phyloP scores from a whole-genome alignment of 2,888 invertebrate genomes.

The Spisula subtruncata region DNA sequence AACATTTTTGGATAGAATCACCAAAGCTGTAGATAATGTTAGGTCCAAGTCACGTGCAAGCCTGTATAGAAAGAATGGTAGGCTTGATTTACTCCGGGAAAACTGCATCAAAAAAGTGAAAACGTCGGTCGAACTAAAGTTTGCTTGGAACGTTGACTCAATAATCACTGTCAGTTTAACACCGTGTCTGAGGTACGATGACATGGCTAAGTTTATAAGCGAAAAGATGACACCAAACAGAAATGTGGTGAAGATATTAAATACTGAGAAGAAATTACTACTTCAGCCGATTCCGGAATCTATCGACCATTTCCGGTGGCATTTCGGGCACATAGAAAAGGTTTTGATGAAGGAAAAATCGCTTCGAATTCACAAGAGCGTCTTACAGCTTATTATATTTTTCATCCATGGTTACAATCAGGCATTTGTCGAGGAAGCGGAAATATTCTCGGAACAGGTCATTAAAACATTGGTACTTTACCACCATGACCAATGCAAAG shows the following conservation, averaged over 20 bases:
- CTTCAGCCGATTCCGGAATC: slow-evolving; percentile 46
- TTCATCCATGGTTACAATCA: slow-evolving; percentile 58
- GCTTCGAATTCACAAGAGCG: slow-evolving; percentile 38
- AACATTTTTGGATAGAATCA: slow-evolving; percentile 36
- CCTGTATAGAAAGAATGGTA: slow-evolving; percentile 48
- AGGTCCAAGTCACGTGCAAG: slow-evolving; percentile 35
- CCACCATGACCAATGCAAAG: slow-evolving; percentile 45
- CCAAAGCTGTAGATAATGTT: slow-evolving; percentile 42
- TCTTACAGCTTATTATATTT: slow-evolving; percentile 54
- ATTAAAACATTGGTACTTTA: slow-evolving; percentile 53
- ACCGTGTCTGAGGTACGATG: slow-evolving; percentile 52
- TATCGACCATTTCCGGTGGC: slow-evolving; percentile 50
- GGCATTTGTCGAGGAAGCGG: slow-evolving; percentile 36
- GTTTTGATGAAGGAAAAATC: slow-evolving; percentile 42
- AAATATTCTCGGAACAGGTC: slow-evolving; percentile 52
- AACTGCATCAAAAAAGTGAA: slow-evolving; percentile 42
- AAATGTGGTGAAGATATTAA: slow-evolving; percentile 39
- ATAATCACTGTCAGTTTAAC: slow-evolving; percentile 49
- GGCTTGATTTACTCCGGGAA: slow-evolving; percentile 41
- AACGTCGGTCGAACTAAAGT: slow-evolving; percentile 51
- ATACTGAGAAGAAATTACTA: slow-evolving; percentile 31
- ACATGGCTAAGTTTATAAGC: slow-evolving; percentile 12
- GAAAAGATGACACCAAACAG: slow-evolving; percentile 29
- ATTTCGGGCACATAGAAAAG: slow-evolving; percentile 55
- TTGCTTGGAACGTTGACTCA: slow-evolving; percentile 53